Evolutionary conservation across 92 coral and sea anemone genomes (phyloP), one percentile per base, ranked within the genome.

Genomic region (Metridium senile): DNA sequence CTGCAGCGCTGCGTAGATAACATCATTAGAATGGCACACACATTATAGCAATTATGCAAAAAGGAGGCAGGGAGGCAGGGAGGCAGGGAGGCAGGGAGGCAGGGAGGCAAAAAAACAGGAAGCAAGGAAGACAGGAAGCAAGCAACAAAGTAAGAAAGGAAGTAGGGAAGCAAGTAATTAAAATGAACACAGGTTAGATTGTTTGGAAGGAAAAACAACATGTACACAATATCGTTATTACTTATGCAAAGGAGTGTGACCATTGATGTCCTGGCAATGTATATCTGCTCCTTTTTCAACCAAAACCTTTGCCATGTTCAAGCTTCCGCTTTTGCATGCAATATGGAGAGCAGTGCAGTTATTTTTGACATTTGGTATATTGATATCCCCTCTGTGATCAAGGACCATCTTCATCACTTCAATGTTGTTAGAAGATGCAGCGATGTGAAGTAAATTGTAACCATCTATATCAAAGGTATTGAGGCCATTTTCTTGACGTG

Each of bases 231-330:
- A n/a, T n/a, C n/a, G n/a, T n/a, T n/a, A n/a, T 47, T 74, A 91
- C 97, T 76, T 76, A 53, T 91, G 97, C 11, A 91, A 81, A 20
- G 93, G 89, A 0, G 93, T 88, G 61, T 88, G 86, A 53, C 89
- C 81, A 35, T 75, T 76, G n/a, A 33, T 64, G 83, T 91, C 91
- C 64, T 73, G 84, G 28, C 54, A 39, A 56, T 70, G 68, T 0
- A 88, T 45, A 22, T 66, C 76, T 9, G 97, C 93, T 25, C 87
- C 92, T 61, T 67, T 74, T 39, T 73, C 61, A 26, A 87, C 65
- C 21, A 90, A 69, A 57, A 87, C 27, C 54, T 77, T 75, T 0
- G 71, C 88, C 71, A 90, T 66, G 29, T 87, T 76, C 19, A 88
- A 75, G 69, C 74, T 53, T 1, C 92, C 92, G 58, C 72, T 84